Evolutionary conservation across 2,888 invertebrate genomes (phyloP), one percentile per base, ranked within the genome.

Genomic region (Heliconius sara): DNA sequence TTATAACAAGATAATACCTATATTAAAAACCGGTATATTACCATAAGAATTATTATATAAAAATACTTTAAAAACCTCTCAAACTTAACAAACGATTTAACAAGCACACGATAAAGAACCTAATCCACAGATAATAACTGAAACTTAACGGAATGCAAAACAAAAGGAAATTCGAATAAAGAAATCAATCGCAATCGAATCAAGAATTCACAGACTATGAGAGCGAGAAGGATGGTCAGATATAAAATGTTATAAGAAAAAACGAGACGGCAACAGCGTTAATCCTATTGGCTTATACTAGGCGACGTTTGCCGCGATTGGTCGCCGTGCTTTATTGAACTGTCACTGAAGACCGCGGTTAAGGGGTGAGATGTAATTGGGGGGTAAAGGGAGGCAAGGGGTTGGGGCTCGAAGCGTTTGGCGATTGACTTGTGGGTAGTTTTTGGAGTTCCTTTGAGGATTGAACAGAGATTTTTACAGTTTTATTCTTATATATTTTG

Each of bases 281-380:
- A 95, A 95, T 95, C 95, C 95, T 94, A 95, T 95, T 95, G 95
- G 95, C 94, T 95, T 95, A 95, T 93, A 95, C 92, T 88, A 87
- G 91, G 90, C 95, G 95, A 95, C 93, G 93, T 95, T 95, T 95
- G 95, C 94, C 91, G 88, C 90, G 94, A 95, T 95, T 95, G 95
- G 95, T 95, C 93, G 93, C 89, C 85, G 90, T 94, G 94, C 93
- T 93, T 92, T 95, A 95, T 94, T 95, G 94, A 94, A 95, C 94
- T 95, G 95, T 95, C 95, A 95, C 93, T 93, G 94, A 93, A 92
- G 92, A 92, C 91, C 90, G 93, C 90, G 92, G 93, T 93, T 93
- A 90, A 91, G 93, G 94, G 93, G 92, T 88, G 89, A 93, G 89
- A 91, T 89, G 93, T 93, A 93, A 94, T 93, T 93, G 89, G 92